Percentiles rank a stretch among this genome's conserved stretches.
Evolutionary conservation across 2,797 vertebrate species (phyloP).

Genomic region (Gadopsis bispinosus): DNA sequence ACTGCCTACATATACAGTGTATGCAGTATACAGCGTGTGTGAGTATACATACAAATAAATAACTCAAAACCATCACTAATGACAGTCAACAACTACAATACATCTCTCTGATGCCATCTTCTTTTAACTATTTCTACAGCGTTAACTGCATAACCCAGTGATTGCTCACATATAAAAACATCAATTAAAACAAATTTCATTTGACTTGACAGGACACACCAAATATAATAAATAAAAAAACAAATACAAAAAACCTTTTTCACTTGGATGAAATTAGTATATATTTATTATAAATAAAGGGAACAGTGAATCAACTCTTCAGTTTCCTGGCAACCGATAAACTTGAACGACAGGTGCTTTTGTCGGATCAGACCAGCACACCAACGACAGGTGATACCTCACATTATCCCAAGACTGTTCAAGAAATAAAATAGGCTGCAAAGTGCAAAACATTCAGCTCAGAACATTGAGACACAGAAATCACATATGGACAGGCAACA

Average conservation of each 20-base stretch:
- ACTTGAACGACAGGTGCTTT: slow-evolving; percentile 1
- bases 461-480: background rate
- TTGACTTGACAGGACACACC: background rate
- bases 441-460: background rate
- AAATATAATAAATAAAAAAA: background rate
- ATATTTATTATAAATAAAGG: background rate
- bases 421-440: background rate
- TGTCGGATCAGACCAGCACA: background rate
- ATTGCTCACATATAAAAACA: background rate
- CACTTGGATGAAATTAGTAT: no score
- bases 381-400: background rate
- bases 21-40: background rate
- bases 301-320: background rate
- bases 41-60: no score
- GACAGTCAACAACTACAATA: no score
- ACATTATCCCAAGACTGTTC: background rate
- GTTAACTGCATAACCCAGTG: background rate
- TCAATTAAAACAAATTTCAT: background rate
- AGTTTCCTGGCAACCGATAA: background rate
- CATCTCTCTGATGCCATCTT: background rate
- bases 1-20: slow-evolving; percentile 6
- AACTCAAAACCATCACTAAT: no score
- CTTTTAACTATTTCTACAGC: background rate
- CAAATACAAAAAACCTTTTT: no score
- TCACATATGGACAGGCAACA: background rate